These are phyloP conservation scores for Siderastrea radians DNA, from an alignment of 92 coral and sea anemone species.

Conservation along the genomic window DNA sequence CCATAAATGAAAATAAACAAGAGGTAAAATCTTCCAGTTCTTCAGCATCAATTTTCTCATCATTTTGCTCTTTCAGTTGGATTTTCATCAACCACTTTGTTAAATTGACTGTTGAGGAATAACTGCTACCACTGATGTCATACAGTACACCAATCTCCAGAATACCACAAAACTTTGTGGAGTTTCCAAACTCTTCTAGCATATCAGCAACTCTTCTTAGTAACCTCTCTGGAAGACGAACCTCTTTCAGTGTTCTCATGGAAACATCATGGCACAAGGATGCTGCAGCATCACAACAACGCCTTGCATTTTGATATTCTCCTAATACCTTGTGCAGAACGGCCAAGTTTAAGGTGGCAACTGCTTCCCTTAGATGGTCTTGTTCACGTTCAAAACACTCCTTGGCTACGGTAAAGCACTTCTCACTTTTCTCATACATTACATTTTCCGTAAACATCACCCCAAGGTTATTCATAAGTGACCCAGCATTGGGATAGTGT, in stretches of 20 bases:
- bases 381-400: slow-evolving; percentile 8
- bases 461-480: slow-evolving; percentile 24
- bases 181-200: slow-evolving; percentile 5
- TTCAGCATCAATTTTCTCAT: not conserved
- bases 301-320: not conserved
- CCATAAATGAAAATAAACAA: not conserved
- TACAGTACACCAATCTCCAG: not conserved
- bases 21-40: not conserved
- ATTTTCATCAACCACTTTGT: slow-evolving; percentile 9
- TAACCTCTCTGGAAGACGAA: not conserved
- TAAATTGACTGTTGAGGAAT: not conserved
- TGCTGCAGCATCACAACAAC: not conserved
- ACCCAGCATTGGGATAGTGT: not conserved
- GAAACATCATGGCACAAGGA: slow-evolving; percentile 3
- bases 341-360: slow-evolving; percentile 25
- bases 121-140: not conserved
- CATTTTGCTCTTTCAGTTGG: slow-evolving; percentile 8
- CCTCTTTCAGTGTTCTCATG: slow-evolving; percentile 8
- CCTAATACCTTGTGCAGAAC: slow-evolving; percentile 5
- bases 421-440: not conserved
- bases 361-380: not conserved
- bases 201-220: slow-evolving; percentile 11
- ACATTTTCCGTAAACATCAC: slow-evolving; percentile 7
- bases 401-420: slow-evolving; percentile 13
- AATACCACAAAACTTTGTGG: not conserved